phyloP scores from a whole-genome alignment of 1,140 invertebrate species.

The Diorhabda sublineata region DNA sequence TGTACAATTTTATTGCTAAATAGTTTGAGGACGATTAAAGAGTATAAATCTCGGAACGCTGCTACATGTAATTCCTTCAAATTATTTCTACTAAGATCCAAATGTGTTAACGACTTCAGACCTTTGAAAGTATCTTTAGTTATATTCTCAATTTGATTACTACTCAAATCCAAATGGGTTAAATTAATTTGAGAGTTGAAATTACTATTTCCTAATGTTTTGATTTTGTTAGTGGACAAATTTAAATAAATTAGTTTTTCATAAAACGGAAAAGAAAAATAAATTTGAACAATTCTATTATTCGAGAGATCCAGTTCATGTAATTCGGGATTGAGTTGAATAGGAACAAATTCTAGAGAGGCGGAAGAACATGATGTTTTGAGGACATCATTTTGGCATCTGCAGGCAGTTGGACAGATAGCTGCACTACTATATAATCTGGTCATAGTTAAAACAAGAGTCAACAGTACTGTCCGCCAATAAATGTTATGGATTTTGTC shows the following conservation, averaged over 20 bases:
- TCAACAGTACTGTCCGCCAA: constrained; percentile 35
- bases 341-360: constrained; percentile 76
- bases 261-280: constrained; percentile 73
- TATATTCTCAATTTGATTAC: constrained; percentile 65
- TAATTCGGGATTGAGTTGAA: constrained; percentile 81
- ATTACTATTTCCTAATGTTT: constrained; percentile 70
- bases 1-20: constrained; percentile 71
- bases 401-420: constrained; percentile 74
- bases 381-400: constrained; percentile 73
- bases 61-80: constrained; percentile 66
- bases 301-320: constrained; percentile 70
- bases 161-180: constrained; percentile 68
- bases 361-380: constrained; percentile 70
- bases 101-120: constrained; percentile 59
- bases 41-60: constrained; percentile 67
- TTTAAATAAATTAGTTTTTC: constrained; percentile 72
- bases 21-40: constrained; percentile 68
- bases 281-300: constrained; percentile 68
- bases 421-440: constrained; percentile 49
- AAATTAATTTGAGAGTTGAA: constrained; percentile 72
- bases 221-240: constrained; percentile 75
- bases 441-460: constrained; percentile 42
- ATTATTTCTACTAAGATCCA: constrained; percentile 74
- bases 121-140: constrained; percentile 74
- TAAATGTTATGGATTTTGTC: constrained; percentile 44